Evolutionary conservation across 2,113 vertebrate genomes (phyloP).

Genomic region (Scalopus aquaticus): DNA sequence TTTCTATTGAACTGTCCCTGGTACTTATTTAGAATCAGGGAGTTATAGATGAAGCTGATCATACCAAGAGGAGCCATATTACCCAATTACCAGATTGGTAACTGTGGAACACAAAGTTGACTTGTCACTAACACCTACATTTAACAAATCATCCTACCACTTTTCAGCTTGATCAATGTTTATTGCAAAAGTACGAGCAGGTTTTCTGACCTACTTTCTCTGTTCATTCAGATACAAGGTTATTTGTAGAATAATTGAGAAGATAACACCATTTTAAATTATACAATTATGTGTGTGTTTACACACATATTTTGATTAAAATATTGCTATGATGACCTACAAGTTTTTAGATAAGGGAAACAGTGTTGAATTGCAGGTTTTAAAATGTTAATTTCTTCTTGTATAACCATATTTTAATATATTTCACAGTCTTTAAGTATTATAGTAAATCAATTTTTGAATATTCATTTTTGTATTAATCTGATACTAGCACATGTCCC

Average conservation of each 20-base stretch:
- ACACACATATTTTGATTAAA: neutral
- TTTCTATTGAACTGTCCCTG: neutral
- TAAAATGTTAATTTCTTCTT: neutral
- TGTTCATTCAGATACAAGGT: neutral
- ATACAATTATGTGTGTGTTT: neutral
- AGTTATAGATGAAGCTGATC: neutral
- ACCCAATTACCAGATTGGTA: neutral
- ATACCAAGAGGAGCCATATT: too few species aligned
- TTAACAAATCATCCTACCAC: neutral
- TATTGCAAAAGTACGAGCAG: neutral
- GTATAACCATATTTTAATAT: neutral
- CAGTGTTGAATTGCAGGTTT: neutral
- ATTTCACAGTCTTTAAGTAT: neutral
- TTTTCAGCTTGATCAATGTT: neutral
- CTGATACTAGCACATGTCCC: neutral
- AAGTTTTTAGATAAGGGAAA: neutral
- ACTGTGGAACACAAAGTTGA: neutral
- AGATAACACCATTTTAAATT: neutral
- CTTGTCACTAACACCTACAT: neutral
- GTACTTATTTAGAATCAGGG: neutral
- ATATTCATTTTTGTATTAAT: neutral
- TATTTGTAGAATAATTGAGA: neutral
- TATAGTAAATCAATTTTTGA: neutral
- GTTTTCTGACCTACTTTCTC: neutral
- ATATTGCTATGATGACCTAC: neutral